Evolutionary conservation across 2,888 invertebrate genomes (phyloP).

Genomic region (Tolmerus cingulatus): DNA sequence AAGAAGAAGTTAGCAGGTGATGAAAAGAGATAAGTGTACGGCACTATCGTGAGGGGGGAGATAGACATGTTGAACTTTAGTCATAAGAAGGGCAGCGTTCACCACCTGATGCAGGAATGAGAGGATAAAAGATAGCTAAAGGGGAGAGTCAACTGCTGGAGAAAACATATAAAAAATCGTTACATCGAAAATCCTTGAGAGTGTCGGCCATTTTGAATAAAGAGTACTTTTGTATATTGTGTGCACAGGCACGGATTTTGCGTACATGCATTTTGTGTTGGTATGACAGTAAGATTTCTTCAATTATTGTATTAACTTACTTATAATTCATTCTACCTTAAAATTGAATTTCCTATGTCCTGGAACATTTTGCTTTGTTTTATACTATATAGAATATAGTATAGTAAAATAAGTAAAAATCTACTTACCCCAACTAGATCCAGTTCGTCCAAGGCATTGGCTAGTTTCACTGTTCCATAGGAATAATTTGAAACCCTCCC

Average conservation of each 20-base stretch:
- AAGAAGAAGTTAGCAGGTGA: constrained; percentile 16
- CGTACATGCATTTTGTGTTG: not conserved
- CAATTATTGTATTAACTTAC: not conserved
- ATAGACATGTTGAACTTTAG: constrained; percentile 26
- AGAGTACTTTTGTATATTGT: not conserved
- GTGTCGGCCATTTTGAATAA: constrained; percentile 48
- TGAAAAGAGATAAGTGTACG: constrained; percentile 23
- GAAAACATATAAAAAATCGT: constrained; percentile 41
- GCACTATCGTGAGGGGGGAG: not conserved
- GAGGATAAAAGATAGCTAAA: not conserved
- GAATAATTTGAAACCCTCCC: constrained; percentile 86
- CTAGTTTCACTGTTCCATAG: constrained; percentile 92
- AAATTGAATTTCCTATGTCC: not conserved
- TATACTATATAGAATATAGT: not conserved
- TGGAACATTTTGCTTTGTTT: not conserved
- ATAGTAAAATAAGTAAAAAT: not conserved
- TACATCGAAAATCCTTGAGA: constrained; percentile 49
- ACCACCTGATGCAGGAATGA: constrained; percentile 30
- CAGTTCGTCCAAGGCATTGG: constrained; percentile 90
- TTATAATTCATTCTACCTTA: not conserved
- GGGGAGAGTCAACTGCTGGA: constrained; percentile 2
- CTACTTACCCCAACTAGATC: constrained; percentile 92
- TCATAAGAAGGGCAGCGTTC: constrained; percentile 24
- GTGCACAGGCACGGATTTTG: not conserved
- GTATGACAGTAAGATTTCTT: constrained; percentile 24